Conservation (phyloP, 2,888 invertebrate species). For the Philonicus albiceps region DNA sequence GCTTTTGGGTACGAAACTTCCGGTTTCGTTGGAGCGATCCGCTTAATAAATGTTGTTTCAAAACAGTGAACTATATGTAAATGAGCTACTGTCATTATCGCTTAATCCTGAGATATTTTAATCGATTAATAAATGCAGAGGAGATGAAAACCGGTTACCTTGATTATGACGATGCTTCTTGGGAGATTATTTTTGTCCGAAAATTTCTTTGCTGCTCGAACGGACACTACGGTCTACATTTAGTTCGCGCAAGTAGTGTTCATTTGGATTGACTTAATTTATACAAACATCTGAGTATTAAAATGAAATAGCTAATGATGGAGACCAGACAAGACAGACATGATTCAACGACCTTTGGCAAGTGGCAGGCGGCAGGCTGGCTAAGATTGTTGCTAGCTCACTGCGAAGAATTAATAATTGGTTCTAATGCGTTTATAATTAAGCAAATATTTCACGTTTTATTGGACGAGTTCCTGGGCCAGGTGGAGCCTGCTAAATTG, state of each 20-base stretch:
- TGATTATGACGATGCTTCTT: constrained; percentile 7
- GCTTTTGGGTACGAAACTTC: constrained; percentile 16
- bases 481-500: not conserved
- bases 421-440: not conserved
- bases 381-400: constrained; percentile 22
- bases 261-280: constrained; percentile 22
- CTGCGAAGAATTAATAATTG: not conserved
- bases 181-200: constrained; percentile 9
- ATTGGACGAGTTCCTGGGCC: not conserved
- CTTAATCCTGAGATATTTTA: constrained; percentile 43
- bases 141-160: constrained; percentile 30
- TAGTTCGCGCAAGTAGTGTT: constrained; percentile 19
- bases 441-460: not conserved
- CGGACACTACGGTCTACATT: not conserved
- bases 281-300: constrained; percentile 10
- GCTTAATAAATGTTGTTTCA: constrained; percentile 22
- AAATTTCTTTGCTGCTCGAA: not conserved
- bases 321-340: not conserved
- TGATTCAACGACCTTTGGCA: not conserved
- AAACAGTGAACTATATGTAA: constrained; percentile 35
- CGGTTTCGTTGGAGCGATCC: not conserved
- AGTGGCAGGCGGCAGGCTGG: constrained; percentile 26
- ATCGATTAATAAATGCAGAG: constrained; percentile 40
- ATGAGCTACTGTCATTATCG: constrained; percentile 41
- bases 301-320: constrained; percentile 13